Conservation (phyloP, 1,140 invertebrate species). For the Drosophila nannoptera region DNA sequence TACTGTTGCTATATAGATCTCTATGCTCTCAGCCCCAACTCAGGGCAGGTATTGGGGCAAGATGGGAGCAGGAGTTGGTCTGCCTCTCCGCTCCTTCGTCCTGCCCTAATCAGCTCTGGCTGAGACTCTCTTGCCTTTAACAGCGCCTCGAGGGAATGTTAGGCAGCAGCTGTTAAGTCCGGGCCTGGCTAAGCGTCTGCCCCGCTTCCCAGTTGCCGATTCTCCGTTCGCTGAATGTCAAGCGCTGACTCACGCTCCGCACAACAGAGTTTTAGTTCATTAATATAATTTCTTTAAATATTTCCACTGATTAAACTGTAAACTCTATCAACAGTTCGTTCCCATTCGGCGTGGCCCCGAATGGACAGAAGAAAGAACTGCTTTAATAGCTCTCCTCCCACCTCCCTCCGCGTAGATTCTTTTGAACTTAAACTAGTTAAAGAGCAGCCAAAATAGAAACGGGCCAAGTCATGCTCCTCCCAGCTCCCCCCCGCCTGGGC, state of each 20-base stretch:
- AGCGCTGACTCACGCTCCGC: conserved; percentile 21
- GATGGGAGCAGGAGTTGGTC: too few relatives aligned
- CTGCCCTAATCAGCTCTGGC: too few relatives aligned
- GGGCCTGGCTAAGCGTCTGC: too few relatives aligned
- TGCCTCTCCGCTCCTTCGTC: too few relatives aligned
- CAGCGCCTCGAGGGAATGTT: too few relatives aligned
- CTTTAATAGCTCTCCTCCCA: conserved; percentile 56
- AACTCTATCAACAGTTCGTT: conserved; percentile 50
- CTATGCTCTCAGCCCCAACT: too few relatives aligned
- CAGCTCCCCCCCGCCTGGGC: too few relatives aligned
- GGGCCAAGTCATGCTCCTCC: conserved; percentile 46
- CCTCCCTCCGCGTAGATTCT: conserved; percentile 12
- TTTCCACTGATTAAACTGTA: conserved; percentile 48
- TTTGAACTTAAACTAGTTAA: conserved; percentile 34
- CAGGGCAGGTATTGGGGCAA: too few relatives aligned
- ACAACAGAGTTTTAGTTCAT: conserved; percentile 22
- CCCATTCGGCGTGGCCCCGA: conserved; percentile 30
- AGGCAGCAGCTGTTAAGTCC: too few relatives aligned
- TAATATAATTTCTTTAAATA: conserved; percentile 20
- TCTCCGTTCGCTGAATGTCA: neutral
- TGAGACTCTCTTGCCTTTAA: too few relatives aligned
- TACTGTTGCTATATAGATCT: too few relatives aligned
- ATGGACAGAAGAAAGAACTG: conserved; percentile 5
- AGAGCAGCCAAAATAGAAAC: conserved; percentile 42
- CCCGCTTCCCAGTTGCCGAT: too few relatives aligned